Evolutionary conservation across 2,888 invertebrate genomes (phyloP), one percentile per base, ranked within the genome.

Genomic region (Achlya flavicornis): DNA sequence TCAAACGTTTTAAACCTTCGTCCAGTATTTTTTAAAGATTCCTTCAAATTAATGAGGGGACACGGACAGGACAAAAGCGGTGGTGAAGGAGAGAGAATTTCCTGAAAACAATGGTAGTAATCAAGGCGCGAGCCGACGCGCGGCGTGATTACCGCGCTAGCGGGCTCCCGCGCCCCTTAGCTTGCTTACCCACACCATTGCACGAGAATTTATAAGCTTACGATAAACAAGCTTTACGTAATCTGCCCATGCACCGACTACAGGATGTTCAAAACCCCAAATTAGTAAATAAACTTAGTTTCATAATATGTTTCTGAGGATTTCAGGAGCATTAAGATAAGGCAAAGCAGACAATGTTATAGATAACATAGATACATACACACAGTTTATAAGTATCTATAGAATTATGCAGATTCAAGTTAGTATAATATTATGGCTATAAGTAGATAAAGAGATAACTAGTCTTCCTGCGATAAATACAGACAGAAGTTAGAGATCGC

Each of bases 71-170:
- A 90, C 88, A 90, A 89, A 85, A 81, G 83, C 80, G 69, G 72
- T 77, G 80, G 78, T 76, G 77, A 81, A 87, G 84, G 76, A 87
- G 79, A 81, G 83, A 85, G 81, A 84, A 85, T 85, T 84, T 85
- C 80, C 78, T 77, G 73, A 82, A 89, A 87, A 91, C 90, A 91
- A 90, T 89, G 79, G 84, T 77, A 78, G 87, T 88, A 89, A 90
- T 90, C 89, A 89, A 84, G 75, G 73, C 82, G 77, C 80, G 75
- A 76, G 79, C 72, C 73, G 67, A 72, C 70, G 72, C 76, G 53
- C 16, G 75, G 78, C 83, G 79, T 80, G 84, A 86, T 84, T 83
- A 83, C 81, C 79, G 70, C 76, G 71, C 70, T 70, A 69, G 66
- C 70, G 65, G 68, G 32, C 69, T 60, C 74, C n/a, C 53, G 53